phyloP scores from a whole-genome alignment of 2,888 invertebrate species.

The Acrobasis suavella region DNA sequence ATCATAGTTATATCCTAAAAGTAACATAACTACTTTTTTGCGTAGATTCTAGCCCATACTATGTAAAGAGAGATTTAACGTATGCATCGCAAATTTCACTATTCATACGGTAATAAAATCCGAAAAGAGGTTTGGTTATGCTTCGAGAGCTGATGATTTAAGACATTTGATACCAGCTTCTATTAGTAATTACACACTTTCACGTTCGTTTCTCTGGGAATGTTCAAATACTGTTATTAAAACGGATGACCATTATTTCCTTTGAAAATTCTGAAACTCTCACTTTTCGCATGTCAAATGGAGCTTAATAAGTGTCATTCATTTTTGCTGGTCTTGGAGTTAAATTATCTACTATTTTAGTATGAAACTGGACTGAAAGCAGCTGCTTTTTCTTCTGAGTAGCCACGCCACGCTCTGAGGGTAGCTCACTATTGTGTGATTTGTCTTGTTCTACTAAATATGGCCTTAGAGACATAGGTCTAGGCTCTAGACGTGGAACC shows the following conservation, averaged over 20 bases:
- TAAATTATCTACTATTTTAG: too few species aligned
- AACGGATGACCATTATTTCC: conserved; percentile 53
- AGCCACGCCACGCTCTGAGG: too few species aligned
- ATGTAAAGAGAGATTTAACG: not conserved
- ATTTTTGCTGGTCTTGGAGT: too few species aligned
- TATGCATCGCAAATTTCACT: not conserved
- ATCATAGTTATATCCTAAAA: too few species aligned
- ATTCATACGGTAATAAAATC: not conserved
- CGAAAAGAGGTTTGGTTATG: not conserved
- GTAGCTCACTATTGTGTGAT: too few species aligned
- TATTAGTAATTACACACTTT: conserved; percentile 58
- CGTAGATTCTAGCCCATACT: too few species aligned
- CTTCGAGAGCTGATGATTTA: not conserved
- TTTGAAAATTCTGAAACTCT: conserved; percentile 37
- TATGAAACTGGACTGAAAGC: too few species aligned
- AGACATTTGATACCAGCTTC: conserved; percentile 40
- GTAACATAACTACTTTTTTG: too few species aligned
- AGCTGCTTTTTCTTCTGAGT: too few species aligned
- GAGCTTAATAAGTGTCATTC: not conserved
- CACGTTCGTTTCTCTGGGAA: conserved; percentile 47
- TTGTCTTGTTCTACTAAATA: too few species aligned
- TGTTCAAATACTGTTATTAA: conserved; percentile 51
- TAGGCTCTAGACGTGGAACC: too few species aligned
- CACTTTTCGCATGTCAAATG: conserved; percentile 29
- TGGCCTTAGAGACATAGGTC: too few species aligned